Percentiles rank a stretch among this genome's conserved stretches.
Evolutionary conservation across 2,888 invertebrate species (phyloP).

Genomic region (Ophion obscuratus): DNA sequence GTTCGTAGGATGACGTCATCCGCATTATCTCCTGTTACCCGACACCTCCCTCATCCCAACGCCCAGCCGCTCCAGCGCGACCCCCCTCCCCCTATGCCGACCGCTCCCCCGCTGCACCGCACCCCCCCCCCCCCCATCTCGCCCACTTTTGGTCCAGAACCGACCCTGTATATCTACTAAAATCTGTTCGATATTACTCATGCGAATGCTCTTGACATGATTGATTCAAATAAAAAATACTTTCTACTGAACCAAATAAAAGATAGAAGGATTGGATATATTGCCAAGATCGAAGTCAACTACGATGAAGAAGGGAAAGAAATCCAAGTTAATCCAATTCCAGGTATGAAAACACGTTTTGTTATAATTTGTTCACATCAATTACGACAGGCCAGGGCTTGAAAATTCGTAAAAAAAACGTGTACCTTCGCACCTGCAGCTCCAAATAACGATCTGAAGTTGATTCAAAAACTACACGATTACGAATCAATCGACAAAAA

Average conservation of each 20-base stretch:
- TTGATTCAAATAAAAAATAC: slow-evolving; percentile 24
- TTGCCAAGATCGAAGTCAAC: slow-evolving; percentile 2
- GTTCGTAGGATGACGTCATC: too few species aligned
- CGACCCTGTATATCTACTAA: too few species aligned
- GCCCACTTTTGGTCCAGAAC: too few species aligned
- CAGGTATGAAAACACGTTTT: not conserved
- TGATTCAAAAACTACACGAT: slow-evolving; percentile 4
- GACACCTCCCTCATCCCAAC: too few species aligned
- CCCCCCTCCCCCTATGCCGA: too few species aligned
- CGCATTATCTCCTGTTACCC: too few species aligned
- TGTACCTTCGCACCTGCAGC: slow-evolving; percentile 1
- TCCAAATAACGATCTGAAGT: not conserved
- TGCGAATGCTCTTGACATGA: slow-evolving; percentile 10
- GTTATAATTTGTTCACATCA: too few species aligned
- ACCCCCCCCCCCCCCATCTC: too few species aligned
- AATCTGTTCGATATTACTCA: not conserved
- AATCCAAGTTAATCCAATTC: not conserved
- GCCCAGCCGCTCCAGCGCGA: too few species aligned
- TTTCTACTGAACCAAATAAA: slow-evolving; percentile 21
- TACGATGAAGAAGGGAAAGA: not conserved
- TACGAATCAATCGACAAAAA: not conserved
- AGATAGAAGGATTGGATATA: slow-evolving; percentile 9
- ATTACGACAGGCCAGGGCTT: too few species aligned
- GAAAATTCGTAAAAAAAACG: not conserved
- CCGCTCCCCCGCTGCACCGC: too few species aligned